These are phyloP conservation scores for Sepioteuthis lessoniana DNA, from an alignment of 2,888 invertebrate species.

Conservation along the genomic window DNA sequence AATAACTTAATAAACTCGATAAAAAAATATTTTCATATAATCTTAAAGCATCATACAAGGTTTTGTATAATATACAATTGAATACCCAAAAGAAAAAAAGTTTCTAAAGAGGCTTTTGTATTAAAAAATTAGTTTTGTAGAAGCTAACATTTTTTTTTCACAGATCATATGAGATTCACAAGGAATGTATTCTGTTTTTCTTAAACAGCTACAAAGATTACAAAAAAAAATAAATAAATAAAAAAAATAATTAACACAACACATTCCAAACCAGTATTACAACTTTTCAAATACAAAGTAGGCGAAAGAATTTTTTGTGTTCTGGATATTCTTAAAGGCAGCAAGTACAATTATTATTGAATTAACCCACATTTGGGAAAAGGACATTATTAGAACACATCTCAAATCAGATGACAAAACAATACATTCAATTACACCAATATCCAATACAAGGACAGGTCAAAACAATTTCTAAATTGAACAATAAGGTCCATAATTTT, in stretches of 20 bases:
- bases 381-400: background rate
- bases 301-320: background rate
- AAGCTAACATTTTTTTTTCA: background rate
- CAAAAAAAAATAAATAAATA: background rate
- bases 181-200: background rate
- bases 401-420: slow-evolving; percentile 25
- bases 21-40: background rate
- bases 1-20: slow-evolving; percentile 13
- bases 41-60: slow-evolving; percentile 33
- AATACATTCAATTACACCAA: background rate
- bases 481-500: background rate
- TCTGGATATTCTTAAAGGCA: slow-evolving; percentile 33
- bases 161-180: background rate
- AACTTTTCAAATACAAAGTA: background rate
- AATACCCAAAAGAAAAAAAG: background rate
- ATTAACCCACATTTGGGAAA: background rate
- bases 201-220: background rate
- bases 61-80: background rate
- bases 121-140: background rate
- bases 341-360: background rate
- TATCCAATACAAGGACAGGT: slow-evolving; percentile 9
- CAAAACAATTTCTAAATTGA: background rate
- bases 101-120: background rate
- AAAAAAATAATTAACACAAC: background rate
- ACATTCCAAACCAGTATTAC: slow-evolving; percentile 33